A percentile compares a stretch with the other conserved stretches of the same genome.
Evolutionary conservation across 2,797 vertebrate genomes (phyloP).

Genomic region (Parotocinclus haroldoi): DNA sequence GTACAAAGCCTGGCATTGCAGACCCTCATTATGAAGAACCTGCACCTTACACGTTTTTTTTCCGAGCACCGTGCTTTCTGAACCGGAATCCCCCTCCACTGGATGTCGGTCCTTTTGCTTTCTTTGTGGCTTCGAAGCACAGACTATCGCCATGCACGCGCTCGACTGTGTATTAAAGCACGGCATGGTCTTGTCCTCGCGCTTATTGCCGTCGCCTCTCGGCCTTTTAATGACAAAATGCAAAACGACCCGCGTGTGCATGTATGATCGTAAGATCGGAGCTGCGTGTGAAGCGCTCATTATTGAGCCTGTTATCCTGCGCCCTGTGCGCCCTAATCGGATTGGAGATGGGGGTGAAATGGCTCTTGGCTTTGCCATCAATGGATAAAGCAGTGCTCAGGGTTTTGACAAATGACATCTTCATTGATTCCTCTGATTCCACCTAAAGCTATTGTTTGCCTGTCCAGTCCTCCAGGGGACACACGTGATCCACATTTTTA

Average conservation of each 20-base stretch:
- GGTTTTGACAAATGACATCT: neutral
- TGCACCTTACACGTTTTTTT: too few species aligned
- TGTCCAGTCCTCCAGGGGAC: neutral
- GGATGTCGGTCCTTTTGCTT: neutral
- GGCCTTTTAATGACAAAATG: slow-evolving; percentile 1
- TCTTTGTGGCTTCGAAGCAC: neutral
- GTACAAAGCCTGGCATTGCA: slow-evolving; percentile 13
- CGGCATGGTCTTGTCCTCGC: neutral
- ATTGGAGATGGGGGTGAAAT: slow-evolving; percentile 27
- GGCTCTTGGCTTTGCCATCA: slow-evolving; percentile 1
- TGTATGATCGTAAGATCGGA: too few species aligned
- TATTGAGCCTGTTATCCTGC: slow-evolving; percentile 28
- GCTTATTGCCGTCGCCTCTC: neutral
- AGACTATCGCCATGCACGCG: too few species aligned
- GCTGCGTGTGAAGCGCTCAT: slow-evolving; percentile 2
- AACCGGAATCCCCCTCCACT: neutral
- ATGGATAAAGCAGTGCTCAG: neutral
- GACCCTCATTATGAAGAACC: neutral
- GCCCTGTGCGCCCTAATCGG: slow-evolving; percentile 29
- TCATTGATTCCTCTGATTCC: neutral
- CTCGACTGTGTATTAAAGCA: neutral
- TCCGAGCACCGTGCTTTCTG: neutral
- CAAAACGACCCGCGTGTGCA: neutral
- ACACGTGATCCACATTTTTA: slow-evolving; percentile 1
- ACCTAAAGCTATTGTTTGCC: slow-evolving; percentile 13